These are phyloP conservation scores for Chelonus insularis DNA, from an alignment of 1,140 invertebrate genomes.

Conservation along the genomic window DNA sequence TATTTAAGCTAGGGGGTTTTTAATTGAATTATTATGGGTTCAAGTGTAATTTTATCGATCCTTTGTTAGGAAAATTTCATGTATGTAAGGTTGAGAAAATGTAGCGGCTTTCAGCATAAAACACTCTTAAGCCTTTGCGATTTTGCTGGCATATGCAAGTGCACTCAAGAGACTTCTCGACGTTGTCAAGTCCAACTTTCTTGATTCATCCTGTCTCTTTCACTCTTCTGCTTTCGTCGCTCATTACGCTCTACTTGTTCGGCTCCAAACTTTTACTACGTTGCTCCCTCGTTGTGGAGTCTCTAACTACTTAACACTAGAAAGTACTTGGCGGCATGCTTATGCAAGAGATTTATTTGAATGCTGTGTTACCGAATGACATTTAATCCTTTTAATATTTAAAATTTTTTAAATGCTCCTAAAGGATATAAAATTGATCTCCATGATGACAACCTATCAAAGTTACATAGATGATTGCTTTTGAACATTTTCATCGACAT, in stretches of 20 bases:
- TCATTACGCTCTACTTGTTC: slow-evolving; percentile 29
- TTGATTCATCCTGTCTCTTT: slow-evolving; percentile 14
- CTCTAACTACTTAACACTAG: slow-evolving; percentile 12
- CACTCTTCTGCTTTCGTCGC: slow-evolving; percentile 20
- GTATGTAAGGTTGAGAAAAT: neutral
- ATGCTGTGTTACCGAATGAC: neutral
- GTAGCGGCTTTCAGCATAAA: neutral
- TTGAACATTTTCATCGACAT: too few species aligned
- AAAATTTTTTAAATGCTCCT: neutral
- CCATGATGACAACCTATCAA: too few species aligned
- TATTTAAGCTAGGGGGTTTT: too few species aligned
- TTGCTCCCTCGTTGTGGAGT: neutral
- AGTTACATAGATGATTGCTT: too few species aligned
- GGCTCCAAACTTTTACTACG: slow-evolving; percentile 22
- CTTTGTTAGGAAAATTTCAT: neutral
- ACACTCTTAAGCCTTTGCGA: slow-evolving; percentile 1
- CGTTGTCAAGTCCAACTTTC: slow-evolving; percentile 12
- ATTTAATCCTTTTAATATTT: neutral
- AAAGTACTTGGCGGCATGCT: slow-evolving; percentile 18
- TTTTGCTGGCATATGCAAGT: slow-evolving; percentile 17
- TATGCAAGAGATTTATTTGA: slow-evolving; percentile 3
- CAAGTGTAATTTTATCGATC: neutral
- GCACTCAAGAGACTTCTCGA: slow-evolving; percentile 15
- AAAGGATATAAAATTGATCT: too few species aligned
- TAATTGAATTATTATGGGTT: neutral